Base-by-base conservation (phyloP, 2,888 invertebrate genomes). In the Epiblema foenella region DNA sequence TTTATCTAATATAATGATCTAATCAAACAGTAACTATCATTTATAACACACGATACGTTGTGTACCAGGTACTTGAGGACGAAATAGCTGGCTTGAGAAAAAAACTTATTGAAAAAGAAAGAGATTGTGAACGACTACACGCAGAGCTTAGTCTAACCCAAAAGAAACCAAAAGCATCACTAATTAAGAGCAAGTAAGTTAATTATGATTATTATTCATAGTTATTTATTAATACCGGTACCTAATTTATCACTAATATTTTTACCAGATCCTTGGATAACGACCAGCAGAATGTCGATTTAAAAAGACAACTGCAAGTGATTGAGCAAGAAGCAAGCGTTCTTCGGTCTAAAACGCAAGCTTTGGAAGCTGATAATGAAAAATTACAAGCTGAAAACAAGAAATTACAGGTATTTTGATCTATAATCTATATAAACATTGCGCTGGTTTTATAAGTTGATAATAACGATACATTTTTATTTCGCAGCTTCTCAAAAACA, bases 61-160 rank as follows among this genome's bases (percentile, higher is more conserved):
- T 24, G 75, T 79, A 84, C 57, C 73, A 96, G 94, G 93, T 94
- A 11, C 86, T 96, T 58, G 96, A 96, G 87, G 96, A 96, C 79
- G 97, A 97, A 89, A 94, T 96, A 68, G 95, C 94, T 66, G 96
- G 96, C 77, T 88, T 97, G 37, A 94, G 96, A 74, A 96, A 96
- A 84, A 96, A 96, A 82, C 86, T 98, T 1, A 95, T 96, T 68
- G 97, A 98, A 86, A 97, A 97, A 85, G 98, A 98, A 87, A 94
- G 96, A 77, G 96, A 96, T 77, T 96, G 96, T 79, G 97, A 97
- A 88, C 94, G 96, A 76, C 89, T 98, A 67, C 95, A 96, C 77
- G 95, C 96, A 1, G 97, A 97, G 87, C 87, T 96, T 29, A 95
- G 95, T 78, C 83, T 95, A 20, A 89, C 94, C 15, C 95, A 95